A percentile compares a stretch with the other conserved stretches of the same genome.
These are phyloP conservation scores for Epinephelus cyanopodus DNA, from an alignment of 2,113 vertebrate genomes.

Conservation along the genomic window DNA sequence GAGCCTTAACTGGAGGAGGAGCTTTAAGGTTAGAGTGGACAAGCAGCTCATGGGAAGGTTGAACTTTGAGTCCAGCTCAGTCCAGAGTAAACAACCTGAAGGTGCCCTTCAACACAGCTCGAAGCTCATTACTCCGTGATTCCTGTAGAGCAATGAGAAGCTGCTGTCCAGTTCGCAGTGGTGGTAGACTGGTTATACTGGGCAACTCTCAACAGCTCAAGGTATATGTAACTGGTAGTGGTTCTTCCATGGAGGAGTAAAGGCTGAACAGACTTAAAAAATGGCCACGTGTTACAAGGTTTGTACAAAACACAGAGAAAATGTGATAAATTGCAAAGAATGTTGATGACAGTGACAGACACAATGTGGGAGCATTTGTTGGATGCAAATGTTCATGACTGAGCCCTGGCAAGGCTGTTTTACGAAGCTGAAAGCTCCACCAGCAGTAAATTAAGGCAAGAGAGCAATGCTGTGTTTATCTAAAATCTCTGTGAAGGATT, in stretches of 20 bases:
- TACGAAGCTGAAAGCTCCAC: conserved; percentile 39
- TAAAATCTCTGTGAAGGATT: conserved; percentile 24
- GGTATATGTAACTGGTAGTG: not conserved
- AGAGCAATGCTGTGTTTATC: conserved; percentile 5
- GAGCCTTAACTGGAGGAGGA: conserved; percentile 7
- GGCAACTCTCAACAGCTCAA: not conserved
- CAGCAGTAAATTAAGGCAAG: conserved; percentile 32
- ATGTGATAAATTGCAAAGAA: too few relatives aligned
- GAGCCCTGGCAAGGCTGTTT: conserved; percentile 18
- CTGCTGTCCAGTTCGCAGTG: not conserved
- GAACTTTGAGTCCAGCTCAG: not conserved
- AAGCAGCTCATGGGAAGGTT: conserved; percentile 6
- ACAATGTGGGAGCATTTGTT: not conserved
- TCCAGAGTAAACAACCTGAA: not conserved
- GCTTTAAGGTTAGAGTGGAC: not conserved
- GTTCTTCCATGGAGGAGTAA: conserved; percentile 8
- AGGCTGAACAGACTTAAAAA: not conserved
- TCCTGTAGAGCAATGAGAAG: not conserved
- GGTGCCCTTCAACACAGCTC: not conserved
- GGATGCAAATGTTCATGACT: conserved; percentile 6
- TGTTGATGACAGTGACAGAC: not conserved
- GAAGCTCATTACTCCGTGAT: not conserved
- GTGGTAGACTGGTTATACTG: not conserved
- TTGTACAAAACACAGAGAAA: conserved; percentile 3
- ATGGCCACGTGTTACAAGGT: conserved; percentile 1